Evolutionary conservation across 2,113 vertebrate species (phyloP), one percentile per base, ranked within the genome.

Genomic region (Carassius gibelio): DNA sequence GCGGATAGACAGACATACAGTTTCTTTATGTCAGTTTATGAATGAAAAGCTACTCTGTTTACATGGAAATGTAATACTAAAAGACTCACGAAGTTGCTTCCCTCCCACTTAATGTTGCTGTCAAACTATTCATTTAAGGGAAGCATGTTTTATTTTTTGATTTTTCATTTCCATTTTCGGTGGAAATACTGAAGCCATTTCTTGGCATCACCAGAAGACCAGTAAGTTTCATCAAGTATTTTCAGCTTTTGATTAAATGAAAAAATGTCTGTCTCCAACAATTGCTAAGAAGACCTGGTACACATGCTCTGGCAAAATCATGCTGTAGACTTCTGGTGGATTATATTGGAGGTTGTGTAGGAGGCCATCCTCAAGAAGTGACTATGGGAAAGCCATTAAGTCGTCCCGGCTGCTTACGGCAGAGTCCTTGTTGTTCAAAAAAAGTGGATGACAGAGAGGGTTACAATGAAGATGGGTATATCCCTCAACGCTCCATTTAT

Each of bases 341-440:
- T 23, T 75, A 34, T 76, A 45, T 23, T 77, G 62, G 21, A 82
- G 57, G 64, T 62, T 11, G 64, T 77, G 26, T 82, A 48, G 55
- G 21, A 52, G 50, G 8, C 66, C 55, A 11, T 59, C 74, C 5
- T 69, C 8, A 81, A 81, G 8, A 68, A 55, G 69, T 83, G 88
- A 87, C 84, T 88, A 99, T 99, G 98, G 98, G 98, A 82, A 99
- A 99, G 93, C 97, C 98, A 5, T 96, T 99, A 75, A 99, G 98
- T 92, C 96, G 98, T 86, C 98, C 98, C 3, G 98, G 98, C 88
- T 99, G 98, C 91, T 95, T 99, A 89, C 95, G 97, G 90, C 97
- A 97, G 92, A 97, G 97, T 91, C 97, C 98, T 66, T 95, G 96
- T 0, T 99, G 98, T 93, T 95, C 97, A 71, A 97, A 98, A 87